Evolutionary conservation across 2,113 vertebrate genomes (phyloP).

Genomic region (Pycnonotus jocosus): DNA sequence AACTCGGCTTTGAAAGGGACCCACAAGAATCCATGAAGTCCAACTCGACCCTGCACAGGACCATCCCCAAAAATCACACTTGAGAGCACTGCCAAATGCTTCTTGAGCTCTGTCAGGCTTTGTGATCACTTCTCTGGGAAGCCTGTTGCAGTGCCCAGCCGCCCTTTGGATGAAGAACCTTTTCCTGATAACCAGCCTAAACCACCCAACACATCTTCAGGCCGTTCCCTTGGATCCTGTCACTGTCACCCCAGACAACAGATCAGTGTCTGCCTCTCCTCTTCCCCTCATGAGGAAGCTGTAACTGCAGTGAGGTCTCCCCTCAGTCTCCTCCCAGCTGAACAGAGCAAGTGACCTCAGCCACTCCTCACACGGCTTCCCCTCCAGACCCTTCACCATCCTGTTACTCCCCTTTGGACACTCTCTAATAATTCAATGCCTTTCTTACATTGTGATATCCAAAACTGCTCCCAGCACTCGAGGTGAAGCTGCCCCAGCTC

Average conservation of each 20-base stretch:
- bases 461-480: too few species aligned
- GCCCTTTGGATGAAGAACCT: background rate
- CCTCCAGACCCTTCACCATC: background rate
- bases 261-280: background rate
- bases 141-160: background rate
- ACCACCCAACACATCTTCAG: too few species aligned
- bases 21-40: background rate
- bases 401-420: fast-evolving
- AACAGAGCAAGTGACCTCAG: background rate
- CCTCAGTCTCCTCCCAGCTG: background rate
- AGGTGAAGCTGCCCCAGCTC: too few species aligned
- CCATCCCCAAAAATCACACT: background rate
- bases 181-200: background rate
- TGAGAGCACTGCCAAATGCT: background rate
- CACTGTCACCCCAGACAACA: background rate
- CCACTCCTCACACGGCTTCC: fast-evolving
- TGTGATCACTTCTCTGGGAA: background rate
- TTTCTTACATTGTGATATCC: too few species aligned
- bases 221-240: fast-evolving
- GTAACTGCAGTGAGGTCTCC: background rate
- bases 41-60: background rate
- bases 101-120: background rate
- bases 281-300: fast-evolving
- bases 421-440: background rate
- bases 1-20: background rate